Base-by-base conservation (phyloP, 1,140 invertebrate genomes). In the Phortica variegata region DNA sequence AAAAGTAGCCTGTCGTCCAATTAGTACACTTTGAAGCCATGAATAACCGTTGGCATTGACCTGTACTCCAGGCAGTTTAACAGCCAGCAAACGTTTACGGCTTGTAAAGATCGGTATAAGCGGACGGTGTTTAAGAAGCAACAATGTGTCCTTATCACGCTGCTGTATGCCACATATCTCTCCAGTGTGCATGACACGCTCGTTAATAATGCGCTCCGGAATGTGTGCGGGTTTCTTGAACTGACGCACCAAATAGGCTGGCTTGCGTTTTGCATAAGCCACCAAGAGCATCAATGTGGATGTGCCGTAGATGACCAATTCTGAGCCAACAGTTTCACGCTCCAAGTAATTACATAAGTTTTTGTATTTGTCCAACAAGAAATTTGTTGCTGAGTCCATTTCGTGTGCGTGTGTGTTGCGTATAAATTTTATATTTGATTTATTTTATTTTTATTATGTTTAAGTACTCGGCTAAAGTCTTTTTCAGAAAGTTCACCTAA, bases 311-410 rank as follows among this genome's bases (percentile, higher is more conserved):
- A 73, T 73, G 17, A 41, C 52, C 23, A 70, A 21, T 12, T 70
- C 56, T 26, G 60, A 73, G 43, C 70, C 70, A 10, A 66, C 31
- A 12, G 70, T 73, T 39, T 73, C 69, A 7, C 54, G 61, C 37
- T 73, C 70, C 69, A 73, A 40, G 32, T 66, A 63, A 52, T 73
- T 73, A 66, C 70, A 73, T 66, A 73, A 73, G 50, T 47, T 50
- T 15, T 61, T 43, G 44, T 70, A 73, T 44, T 70, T 73, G 26
- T 60, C 60, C 46, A 41, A 36, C 15, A 70, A 20, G 12, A 45
- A 56, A 16, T 31, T 53, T 50, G 54, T 69, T 16, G 48, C 40
- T 2, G 48, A 17, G 13, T 70, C 60, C 60, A 66, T 66, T 15
- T 19, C 18, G 20, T 17, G 33, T 41, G 38, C 9, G 16, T 17